Conservation (phyloP, 2,797 vertebrate genomes). For the Rhynchonycteris naso region DNA sequence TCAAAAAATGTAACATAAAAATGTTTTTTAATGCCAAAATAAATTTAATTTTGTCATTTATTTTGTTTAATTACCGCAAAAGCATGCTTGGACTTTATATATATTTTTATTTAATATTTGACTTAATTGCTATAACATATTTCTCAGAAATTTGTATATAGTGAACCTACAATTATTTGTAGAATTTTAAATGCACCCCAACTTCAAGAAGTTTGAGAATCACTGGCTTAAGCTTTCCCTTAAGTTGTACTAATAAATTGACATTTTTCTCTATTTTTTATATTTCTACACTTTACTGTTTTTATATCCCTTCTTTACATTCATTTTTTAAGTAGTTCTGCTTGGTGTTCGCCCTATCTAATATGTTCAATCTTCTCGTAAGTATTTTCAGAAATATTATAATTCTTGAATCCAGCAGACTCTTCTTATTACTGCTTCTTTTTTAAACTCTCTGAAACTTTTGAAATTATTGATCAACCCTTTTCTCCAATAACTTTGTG, state of each 20-base stretch:
- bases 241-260: not conserved
- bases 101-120: too few relatives aligned
- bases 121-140: too few relatives aligned
- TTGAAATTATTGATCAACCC: not conserved
- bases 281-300: not conserved
- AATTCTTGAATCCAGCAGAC: not conserved
- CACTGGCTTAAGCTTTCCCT: not conserved
- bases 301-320: not conserved
- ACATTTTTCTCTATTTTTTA: not conserved
- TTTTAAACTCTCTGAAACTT: not conserved
- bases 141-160: too few relatives aligned
- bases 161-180: too few relatives aligned
- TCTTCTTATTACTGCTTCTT: not conserved
- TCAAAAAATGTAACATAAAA: too few relatives aligned
- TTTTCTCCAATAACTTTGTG: not conserved
- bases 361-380: not conserved
- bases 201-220: too few relatives aligned
- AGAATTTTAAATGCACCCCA: too few relatives aligned
- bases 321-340: constrained; percentile 5
- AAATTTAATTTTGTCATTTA: too few relatives aligned
- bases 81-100: too few relatives aligned
- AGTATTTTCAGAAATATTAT: not conserved
- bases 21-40: too few relatives aligned
- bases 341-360: not conserved
- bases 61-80: too few relatives aligned